Evolutionary conservation across 2,888 invertebrate species (phyloP), one percentile per base, ranked within the genome.

Genomic region (Ypsolopha scabrella): DNA sequence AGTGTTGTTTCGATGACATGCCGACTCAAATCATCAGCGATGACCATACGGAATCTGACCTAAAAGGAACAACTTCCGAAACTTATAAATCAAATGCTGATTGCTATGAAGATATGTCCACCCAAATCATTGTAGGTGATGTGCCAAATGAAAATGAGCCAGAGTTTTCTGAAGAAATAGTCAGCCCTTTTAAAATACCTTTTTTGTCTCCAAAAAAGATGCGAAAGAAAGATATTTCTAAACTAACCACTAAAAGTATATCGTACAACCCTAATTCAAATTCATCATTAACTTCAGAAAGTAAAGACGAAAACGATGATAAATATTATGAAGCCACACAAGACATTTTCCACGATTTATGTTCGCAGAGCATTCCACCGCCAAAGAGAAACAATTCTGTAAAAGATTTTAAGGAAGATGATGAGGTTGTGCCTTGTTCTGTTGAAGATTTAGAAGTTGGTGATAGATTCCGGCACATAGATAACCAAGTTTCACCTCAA

Each of bases 271-370:
- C n/a, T 4, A 7, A 6, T 7, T 6, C 8, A 4, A 47, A 47
- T 8, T 37, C 11, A n/a, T 13, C 41, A 46, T 9, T 34, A 8
- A 45, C 46, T 34, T 24, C 13, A 48, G 53, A 41, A 51, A 54
- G 43, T 4, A 54, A 56, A 34, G 13, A 39, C 38, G 41, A 45
- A 0, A 58, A 58, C 8, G 65, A 71, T 45, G 63, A 70, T 14
- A 72, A 72, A 54, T 82, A 75, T 62, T 85, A 86, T 58, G 60
- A 63, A 39, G 65, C 68, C 7, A 86, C 85, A 7, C 85, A 86
- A 67, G 80, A 85, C 24, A 60, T 86, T 54, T 61, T 65, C 10
- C 58, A 72, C 35, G 85, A 85, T 55, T 63, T 85, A 48, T 80
- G 72, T 55, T 64, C 80, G 14, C 82, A 83, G 65, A 60, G 57